Conservation (phyloP, 2,888 invertebrate genomes). For the Apomyelois bistriatella region DNA sequence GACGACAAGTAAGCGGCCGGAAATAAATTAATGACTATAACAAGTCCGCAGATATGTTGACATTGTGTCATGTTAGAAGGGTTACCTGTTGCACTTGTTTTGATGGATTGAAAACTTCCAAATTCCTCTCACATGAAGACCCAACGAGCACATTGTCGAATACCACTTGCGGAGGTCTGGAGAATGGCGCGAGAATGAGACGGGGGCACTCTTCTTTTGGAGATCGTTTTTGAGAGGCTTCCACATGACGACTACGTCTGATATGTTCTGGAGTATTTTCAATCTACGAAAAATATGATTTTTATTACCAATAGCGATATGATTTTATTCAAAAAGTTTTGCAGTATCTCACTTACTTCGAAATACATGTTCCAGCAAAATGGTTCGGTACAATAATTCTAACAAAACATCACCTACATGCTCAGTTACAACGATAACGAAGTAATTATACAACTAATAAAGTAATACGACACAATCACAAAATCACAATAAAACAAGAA, state of each 20-base stretch:
- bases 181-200: conserved; percentile 83
- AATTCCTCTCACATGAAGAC: conserved; percentile 68
- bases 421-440: no score
- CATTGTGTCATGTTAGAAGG: no score
- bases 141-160: conserved; percentile 84
- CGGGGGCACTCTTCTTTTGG: conserved; percentile 70
- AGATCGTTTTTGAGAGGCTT: conserved; percentile 43
- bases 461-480: no score
- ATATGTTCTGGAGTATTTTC: conserved; percentile 73
- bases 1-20: no score
- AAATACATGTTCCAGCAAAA: conserved; percentile 45
- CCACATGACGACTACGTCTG: conserved; percentile 47
- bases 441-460: no score
- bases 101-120: conserved; percentile 81
- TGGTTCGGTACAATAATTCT: not conserved
- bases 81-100: conserved; percentile 64
- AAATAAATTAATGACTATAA: no score
- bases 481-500: not conserved
- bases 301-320: not conserved
- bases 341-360: conserved; percentile 36
- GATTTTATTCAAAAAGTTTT: not conserved
- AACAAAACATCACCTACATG: not conserved
- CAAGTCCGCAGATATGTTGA: no score
- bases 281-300: conserved; percentile 43
- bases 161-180: conserved; percentile 82